Base-by-base conservation (phyloP, 2,888 invertebrate genomes). In the Thereva nobilitata region DNA sequence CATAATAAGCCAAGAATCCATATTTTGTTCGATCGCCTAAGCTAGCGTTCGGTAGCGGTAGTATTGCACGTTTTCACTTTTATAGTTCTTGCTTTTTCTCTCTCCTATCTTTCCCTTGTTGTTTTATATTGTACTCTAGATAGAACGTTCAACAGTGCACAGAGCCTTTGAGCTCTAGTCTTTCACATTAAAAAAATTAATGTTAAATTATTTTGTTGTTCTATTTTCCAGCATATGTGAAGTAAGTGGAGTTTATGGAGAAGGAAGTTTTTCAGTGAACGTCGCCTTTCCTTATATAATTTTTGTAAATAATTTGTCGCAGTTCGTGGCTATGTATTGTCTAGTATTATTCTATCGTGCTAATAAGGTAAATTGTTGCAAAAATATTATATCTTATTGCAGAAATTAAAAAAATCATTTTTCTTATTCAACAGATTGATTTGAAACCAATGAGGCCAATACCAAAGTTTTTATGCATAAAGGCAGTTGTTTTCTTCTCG, bases 401-500 rank as follows among this genome's bases (percentile, higher is more conserved):
- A 12, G 4, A 3, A 7, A 37, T 41, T n/a, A 53, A 4, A n/a
- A n/a, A n/a, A 23, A 6, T 34, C 40, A 42, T 44, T 5, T 12
- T 23, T 7, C 9, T 47, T 41, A n/a, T 37, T 54, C 44, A 56
- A 23, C 66, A 78, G 75, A 76, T 77, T 65, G 94, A 95, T 79
- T 82, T 97, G 54, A 87, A 87, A 73, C 95, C 96, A 4, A 95
- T 97, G 91, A 91, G 90, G 76, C 97, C 97, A 0, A 86, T 97
- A 71, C 92, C 94, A 54, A 97, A 97, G 82, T 97, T 97, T 83
- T 84, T 97, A 63, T 97, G 97, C 80, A 96, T 97, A 73, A 97
- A 97, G 83, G 94, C 95, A 72, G 96, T 97, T 64, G 95, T 97
- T 35, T 97, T 97, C 84, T 94, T 97, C 79, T 97, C 97, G 54